phyloP scores from a whole-genome alignment of 1,140 invertebrate genomes.

The Polypedilum pembai region DNA sequence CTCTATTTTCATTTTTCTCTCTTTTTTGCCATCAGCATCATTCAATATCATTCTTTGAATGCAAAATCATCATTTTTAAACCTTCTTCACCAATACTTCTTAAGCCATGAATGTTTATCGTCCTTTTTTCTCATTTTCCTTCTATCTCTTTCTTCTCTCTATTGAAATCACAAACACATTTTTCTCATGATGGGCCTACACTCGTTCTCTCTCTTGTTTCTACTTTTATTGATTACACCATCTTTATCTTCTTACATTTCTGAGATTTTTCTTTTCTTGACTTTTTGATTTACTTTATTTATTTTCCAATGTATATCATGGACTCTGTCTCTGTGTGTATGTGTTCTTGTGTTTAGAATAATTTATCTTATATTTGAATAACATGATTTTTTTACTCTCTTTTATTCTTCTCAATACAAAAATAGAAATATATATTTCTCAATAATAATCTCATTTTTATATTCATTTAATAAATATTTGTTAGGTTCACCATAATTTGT shows the following conservation, averaged over 20 bases:
- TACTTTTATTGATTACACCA: no score
- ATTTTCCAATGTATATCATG: no score
- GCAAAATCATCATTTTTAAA: neutral
- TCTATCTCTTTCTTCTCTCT: neutral
- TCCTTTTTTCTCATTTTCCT: neutral
- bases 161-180: neutral
- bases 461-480: slow-evolving; percentile 24
- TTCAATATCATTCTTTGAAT: neutral
- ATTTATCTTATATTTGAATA: slow-evolving; percentile 25
- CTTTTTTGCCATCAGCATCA: neutral
- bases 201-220: no score
- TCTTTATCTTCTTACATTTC: neutral
- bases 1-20: no score
- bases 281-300: no score
- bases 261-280: neutral
- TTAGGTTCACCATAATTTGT: neutral
- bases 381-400: neutral
- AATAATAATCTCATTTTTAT: slow-evolving; percentile 22
- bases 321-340: neutral
- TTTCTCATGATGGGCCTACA: no score
- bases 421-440: slow-evolving; percentile 28
- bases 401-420: neutral
- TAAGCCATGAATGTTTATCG: slow-evolving; percentile 2
- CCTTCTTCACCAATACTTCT: neutral
- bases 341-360: slow-evolving; percentile 2